phyloP scores from a whole-genome alignment of 2,797 vertebrate species.

The Squalus acanthias region DNA sequence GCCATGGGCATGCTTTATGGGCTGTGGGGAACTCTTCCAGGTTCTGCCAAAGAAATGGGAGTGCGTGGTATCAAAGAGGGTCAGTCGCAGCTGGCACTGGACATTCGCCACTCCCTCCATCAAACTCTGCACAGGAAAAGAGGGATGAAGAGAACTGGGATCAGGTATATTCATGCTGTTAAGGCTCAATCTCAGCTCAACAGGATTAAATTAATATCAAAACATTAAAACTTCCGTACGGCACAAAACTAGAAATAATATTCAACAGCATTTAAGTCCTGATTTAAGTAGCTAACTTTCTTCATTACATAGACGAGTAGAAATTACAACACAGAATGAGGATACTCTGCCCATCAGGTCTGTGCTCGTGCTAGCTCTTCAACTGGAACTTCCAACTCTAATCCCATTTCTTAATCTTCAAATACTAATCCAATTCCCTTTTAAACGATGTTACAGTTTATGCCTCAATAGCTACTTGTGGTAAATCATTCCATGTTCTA shows the following conservation, averaged over 20 bases:
- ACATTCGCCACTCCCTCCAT: conserved; percentile 48
- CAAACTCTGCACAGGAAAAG: conserved; percentile 44
- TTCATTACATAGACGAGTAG: neutral
- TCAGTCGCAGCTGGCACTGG: conserved; percentile 70
- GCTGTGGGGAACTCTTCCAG: conserved; percentile 65
- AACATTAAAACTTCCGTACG: neutral
- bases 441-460: neutral
- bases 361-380: too few relatives aligned
- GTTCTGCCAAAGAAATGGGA: conserved; percentile 85
- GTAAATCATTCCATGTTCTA: neutral
- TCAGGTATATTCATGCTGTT: neutral
- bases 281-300: neutral
- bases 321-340: neutral
- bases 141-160: neutral
- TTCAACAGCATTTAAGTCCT: neutral
- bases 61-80: conserved; percentile 74
- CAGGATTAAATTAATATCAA: neutral
- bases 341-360: neutral
- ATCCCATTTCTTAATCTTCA: neutral
- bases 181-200: neutral
- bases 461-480: neutral
- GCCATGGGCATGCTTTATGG: conserved; percentile 42
- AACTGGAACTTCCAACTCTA: neutral
- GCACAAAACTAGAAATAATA: neutral
- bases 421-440: neutral